Evolutionary conservation across 1,140 invertebrate genomes (phyloP), one percentile per base, ranked within the genome.

Genomic region (Ceratitis capitata): DNA sequence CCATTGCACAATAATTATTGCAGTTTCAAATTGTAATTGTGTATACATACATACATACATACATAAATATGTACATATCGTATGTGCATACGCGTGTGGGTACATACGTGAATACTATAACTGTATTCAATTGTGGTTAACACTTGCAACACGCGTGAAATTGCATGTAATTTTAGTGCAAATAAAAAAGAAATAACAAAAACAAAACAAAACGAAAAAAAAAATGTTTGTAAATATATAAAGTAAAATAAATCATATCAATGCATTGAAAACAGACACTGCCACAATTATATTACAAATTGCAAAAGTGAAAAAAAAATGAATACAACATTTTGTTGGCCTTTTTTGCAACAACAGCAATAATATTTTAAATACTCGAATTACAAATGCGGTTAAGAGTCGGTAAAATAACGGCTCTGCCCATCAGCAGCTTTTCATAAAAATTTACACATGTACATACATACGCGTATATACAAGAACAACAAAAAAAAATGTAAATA

Each of bases 111-210:
- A 9, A 51, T 49, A 45, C 32, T 26, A 35, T 35, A 2, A 4
- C 19, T 53, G 29, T 39, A 83, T 84, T 61, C 83, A 61, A 64
- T 64, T 58, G 83, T 42, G 49, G 49, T 84, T 42, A 84, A 84
- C 49, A 84, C 83, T 56, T 58, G 58, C 51, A 16, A 39, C 14
- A 32, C 61, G 83, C 7, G 32, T 29, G 39, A 83, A 51, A 53
- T 26, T 47, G 23, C 42, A 78, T 83, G 42, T 32, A 83, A 51
- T 51, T 32, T 23, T 45, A 23, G 35, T 78, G n/a, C n/a, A n/a
- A n/a, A n/a, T n/a, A n/a, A n/a, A n/a, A n/a, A n/a, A n/a, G n/a
- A n/a, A n/a, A n/a, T n/a, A n/a, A n/a, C n/a, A n/a, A n/a, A n/a
- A n/a, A n/a, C n/a, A n/a, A n/a, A n/a, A n/a, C n/a, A n/a, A n/a